Percentiles rank a stretch among this genome's conserved stretches.
phyloP scores from a whole-genome alignment of 2,113 vertebrate species.

The Malurus alboscapulatus region DNA sequence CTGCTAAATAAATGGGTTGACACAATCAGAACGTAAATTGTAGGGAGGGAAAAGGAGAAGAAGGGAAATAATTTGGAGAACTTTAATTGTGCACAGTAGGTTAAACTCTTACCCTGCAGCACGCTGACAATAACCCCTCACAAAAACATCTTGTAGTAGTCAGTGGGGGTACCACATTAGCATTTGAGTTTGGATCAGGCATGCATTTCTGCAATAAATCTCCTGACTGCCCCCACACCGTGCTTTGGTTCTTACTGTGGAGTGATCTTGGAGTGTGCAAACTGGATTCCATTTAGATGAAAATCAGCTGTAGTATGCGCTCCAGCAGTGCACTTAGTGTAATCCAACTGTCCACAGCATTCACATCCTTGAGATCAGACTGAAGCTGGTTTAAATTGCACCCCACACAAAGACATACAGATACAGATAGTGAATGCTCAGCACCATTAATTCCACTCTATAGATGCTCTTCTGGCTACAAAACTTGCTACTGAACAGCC shows the following conservation, averaged over 20 bases:
- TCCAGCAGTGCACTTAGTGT: not conserved
- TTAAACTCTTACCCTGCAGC: not conserved
- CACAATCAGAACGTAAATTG: conserved; percentile 27
- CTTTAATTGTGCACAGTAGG: conserved; percentile 23
- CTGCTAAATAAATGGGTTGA: conserved; percentile 31
- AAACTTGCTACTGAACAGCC: not conserved
- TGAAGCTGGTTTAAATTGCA: not conserved
- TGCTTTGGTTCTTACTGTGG: not conserved
- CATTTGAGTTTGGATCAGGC: not conserved
- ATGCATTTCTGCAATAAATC: not conserved
- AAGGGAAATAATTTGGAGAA: conserved; percentile 24
- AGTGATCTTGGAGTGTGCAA: not conserved
- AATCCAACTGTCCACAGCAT: not conserved
- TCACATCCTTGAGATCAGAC: not conserved
- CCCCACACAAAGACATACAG: not conserved
- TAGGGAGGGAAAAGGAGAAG: not conserved
- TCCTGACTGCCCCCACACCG: not conserved
- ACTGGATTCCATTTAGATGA: not conserved
- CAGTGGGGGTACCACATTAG: not conserved
- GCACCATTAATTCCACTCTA: not conserved
- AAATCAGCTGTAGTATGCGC: not conserved
- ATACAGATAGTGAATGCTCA: not conserved
- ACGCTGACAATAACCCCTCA: conserved; percentile 15
- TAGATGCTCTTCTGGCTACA: not conserved
- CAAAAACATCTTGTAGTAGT: not conserved